A percentile compares a stretch with the other conserved stretches of the same genome.
Evolutionary conservation across 2,888 invertebrate species (phyloP).

Genomic region (Tipula vernalis): DNA sequence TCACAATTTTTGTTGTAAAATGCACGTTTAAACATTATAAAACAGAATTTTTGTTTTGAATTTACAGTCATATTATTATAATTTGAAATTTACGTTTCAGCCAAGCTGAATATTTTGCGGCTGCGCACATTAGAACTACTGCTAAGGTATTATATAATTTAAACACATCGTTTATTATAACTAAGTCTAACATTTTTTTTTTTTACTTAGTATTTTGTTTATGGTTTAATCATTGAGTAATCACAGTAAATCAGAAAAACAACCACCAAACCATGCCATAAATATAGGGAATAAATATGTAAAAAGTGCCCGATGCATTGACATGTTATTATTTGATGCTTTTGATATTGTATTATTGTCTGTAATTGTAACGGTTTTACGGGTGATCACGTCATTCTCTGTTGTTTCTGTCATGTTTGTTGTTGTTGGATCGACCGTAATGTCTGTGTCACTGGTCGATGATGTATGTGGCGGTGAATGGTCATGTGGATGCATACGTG

Average conservation of each 20-base stretch:
- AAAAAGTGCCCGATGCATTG: constrained; percentile 38
- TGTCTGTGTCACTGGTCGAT: constrained; percentile 6
- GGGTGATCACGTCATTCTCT: neutral
- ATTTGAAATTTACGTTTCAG: neutral
- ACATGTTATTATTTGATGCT: constrained; percentile 15
- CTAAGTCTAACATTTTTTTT: neutral
- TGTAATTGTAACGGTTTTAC: constrained; percentile 23
- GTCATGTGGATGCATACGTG: constrained; percentile 8
- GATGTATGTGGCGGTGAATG: constrained; percentile 12
- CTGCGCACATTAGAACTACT: neutral
- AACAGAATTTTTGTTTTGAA: neutral
- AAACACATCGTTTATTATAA: neutral
- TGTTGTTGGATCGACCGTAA: neutral
- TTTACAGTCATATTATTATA: neutral
- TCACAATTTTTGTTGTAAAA: neutral
- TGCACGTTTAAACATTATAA: neutral
- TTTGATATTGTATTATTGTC: constrained; percentile 15
- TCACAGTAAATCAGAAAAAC: constrained; percentile 74
- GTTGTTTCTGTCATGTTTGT: neutral
- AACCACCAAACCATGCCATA: constrained; percentile 74
- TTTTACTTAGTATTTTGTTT: neutral
- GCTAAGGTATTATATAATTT: neutral
- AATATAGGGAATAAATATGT: constrained; percentile 70
- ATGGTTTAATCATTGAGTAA: constrained; percentile 25
- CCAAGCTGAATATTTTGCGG: neutral